A percentile compares a stretch with the other conserved stretches of the same genome.
phyloP scores from a whole-genome alignment of 2,113 vertebrate species.

The Hydrochoerus hydrochaeris region DNA sequence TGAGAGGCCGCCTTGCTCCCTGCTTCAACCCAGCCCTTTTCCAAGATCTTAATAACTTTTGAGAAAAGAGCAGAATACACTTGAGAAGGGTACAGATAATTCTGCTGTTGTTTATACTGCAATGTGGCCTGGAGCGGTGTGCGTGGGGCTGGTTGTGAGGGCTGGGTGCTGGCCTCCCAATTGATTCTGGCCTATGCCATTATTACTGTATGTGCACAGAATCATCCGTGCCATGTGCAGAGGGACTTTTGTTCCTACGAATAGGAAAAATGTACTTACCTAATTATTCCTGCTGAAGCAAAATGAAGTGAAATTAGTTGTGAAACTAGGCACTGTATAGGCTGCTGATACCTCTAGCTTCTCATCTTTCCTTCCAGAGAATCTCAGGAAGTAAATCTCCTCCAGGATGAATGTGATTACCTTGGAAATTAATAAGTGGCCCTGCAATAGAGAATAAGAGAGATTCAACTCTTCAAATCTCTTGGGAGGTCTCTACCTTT shows the following conservation, averaged over 20 bases:
- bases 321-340: background rate
- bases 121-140: background rate
- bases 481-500: background rate
- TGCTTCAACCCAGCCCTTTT: background rate
- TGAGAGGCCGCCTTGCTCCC: background rate
- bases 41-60: background rate
- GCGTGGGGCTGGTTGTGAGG: background rate
- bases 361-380: background rate
- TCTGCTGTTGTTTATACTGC: background rate
- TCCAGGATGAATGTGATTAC: background rate
- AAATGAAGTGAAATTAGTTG: background rate
- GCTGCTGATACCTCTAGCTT: background rate
- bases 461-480: background rate
- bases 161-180: background rate
- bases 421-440: background rate
- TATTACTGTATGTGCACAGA: background rate
- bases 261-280: background rate
- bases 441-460: background rate
- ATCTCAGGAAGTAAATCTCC: background rate
- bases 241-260: background rate
- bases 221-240: background rate
- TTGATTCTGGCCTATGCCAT: background rate
- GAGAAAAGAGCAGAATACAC: background rate
- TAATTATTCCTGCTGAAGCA: background rate
- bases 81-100: background rate